Evolutionary conservation across 2,888 invertebrate genomes (phyloP).

Genomic region (Nymphalis urticae): DNA sequence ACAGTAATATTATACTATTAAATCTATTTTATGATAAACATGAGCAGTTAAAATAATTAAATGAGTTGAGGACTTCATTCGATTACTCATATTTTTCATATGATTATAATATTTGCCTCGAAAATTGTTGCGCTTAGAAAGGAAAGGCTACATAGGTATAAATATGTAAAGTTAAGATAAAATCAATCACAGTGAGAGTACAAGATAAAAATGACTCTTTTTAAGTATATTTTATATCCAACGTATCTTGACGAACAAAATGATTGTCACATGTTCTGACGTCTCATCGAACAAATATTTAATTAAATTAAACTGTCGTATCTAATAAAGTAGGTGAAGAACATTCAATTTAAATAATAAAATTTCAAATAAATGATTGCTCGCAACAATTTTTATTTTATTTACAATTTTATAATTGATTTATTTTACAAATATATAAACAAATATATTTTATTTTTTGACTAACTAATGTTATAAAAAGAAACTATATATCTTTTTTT

Average conservation of each 20-base stretch:
- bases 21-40: no score
- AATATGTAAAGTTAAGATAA: slow-evolving; percentile 52
- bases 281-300: slow-evolving; percentile 52
- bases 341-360: slow-evolving; percentile 31
- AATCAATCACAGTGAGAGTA: slow-evolving; percentile 69
- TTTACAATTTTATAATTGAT: not conserved
- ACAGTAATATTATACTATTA: no score
- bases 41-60: no score
- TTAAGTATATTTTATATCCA: slow-evolving; percentile 48
- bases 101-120: no score
- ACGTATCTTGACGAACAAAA: slow-evolving; percentile 46
- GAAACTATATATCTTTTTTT: no score
- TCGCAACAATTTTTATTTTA: not conserved
- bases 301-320: slow-evolving; percentile 48
- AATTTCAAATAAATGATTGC: slow-evolving; percentile 20
- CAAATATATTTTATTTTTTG: not conserved
- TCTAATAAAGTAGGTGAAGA: slow-evolving; percentile 55
- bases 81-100: no score
- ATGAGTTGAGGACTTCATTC: no score
- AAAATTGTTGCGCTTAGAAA: not conserved
- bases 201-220: slow-evolving; percentile 59
- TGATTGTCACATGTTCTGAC: slow-evolving; percentile 68
- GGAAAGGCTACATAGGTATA: slow-evolving; percentile 30
- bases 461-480: no score
- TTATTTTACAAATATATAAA: not conserved